phyloP scores from a whole-genome alignment of 2,888 invertebrate species.

The Coelopa pilipes region DNA sequence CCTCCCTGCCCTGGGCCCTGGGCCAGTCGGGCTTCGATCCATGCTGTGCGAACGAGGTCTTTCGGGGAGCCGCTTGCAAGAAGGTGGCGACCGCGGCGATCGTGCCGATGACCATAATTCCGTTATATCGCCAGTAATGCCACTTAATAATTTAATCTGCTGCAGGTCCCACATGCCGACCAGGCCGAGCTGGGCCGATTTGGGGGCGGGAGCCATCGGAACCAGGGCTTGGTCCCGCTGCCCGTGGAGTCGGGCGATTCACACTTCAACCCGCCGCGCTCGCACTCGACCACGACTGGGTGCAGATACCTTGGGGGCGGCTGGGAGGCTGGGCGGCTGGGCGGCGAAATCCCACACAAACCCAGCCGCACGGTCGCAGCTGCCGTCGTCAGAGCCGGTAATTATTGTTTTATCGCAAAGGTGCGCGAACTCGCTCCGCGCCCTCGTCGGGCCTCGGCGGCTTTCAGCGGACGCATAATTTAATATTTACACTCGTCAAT shows the following conservation, averaged over 20 bases:
- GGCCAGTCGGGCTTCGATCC: not conserved
- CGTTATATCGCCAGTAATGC: not conserved
- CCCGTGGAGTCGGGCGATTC: not conserved
- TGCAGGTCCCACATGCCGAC: not conserved
- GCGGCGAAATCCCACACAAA: too few relatives aligned
- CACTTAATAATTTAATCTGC: constrained; percentile 6
- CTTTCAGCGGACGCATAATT: not conserved
- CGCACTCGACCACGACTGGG: too few relatives aligned
- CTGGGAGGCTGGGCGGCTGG: too few relatives aligned
- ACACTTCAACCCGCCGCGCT: not conserved
- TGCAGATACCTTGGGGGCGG: too few relatives aligned
- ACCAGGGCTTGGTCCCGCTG: constrained; percentile 12
- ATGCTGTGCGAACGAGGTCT: not conserved
- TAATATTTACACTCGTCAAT: constrained; percentile 16
- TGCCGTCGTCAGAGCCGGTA: too few relatives aligned
- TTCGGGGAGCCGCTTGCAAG: not conserved
- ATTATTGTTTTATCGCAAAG: too few relatives aligned
- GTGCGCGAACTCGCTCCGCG: too few relatives aligned
- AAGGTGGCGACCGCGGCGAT: not conserved
- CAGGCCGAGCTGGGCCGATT: not conserved
- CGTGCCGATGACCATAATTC: constrained; percentile 8
- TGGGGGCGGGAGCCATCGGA: not conserved
- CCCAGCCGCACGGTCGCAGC: too few relatives aligned
- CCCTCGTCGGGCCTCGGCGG: not conserved
- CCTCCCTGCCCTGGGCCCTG: not conserved